Conservation (phyloP, 2,888 invertebrate species). For the Melolontha melolontha region DNA sequence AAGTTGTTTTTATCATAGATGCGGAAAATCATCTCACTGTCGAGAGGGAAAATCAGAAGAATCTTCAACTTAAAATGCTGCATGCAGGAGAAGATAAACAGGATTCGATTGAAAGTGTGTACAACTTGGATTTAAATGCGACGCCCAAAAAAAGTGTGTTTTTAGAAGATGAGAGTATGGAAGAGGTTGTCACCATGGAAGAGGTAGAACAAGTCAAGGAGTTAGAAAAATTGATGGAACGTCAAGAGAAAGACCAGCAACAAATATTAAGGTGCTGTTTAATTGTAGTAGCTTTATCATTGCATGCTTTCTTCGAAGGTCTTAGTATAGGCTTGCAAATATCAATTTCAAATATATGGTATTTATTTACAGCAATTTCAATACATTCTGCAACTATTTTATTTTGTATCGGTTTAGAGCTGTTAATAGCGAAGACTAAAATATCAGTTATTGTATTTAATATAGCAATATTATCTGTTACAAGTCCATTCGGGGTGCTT, state of each 20-base stretch:
- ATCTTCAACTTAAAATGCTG: conserved; percentile 39
- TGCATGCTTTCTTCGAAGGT: conserved; percentile 70
- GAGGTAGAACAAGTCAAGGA: conserved; percentile 53
- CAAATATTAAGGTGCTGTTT: conserved; percentile 64
- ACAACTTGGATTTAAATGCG: conserved; percentile 7
- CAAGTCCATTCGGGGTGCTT: conserved; percentile 67
- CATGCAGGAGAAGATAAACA: conserved; percentile 11
- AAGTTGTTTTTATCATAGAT: conserved; percentile 36
- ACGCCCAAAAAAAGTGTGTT: conserved; percentile 25
- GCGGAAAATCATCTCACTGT: conserved; percentile 42
- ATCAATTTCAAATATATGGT: conserved; percentile 66
- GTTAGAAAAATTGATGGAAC: conserved; percentile 53
- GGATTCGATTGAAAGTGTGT: conserved; percentile 39
- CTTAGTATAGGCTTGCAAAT: conserved; percentile 68
- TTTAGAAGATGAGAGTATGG: conserved; percentile 43
- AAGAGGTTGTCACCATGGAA: conserved; percentile 44
- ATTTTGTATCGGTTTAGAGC: conserved; percentile 69
- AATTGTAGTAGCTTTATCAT: conserved; percentile 67
- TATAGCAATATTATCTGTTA: conserved; percentile 65
- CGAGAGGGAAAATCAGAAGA: conserved; percentile 51
- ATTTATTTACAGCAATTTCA: conserved; percentile 67
- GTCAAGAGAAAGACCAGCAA: conserved; percentile 56
- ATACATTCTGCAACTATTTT: conserved; percentile 69
- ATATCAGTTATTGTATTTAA: conserved; percentile 62
- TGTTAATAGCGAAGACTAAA: conserved; percentile 65